Percentiles rank a stretch among this genome's conserved stretches.
Conservation (phyloP, 2,113 vertebrate species). For the Onychostruthus taczanowskii region DNA sequence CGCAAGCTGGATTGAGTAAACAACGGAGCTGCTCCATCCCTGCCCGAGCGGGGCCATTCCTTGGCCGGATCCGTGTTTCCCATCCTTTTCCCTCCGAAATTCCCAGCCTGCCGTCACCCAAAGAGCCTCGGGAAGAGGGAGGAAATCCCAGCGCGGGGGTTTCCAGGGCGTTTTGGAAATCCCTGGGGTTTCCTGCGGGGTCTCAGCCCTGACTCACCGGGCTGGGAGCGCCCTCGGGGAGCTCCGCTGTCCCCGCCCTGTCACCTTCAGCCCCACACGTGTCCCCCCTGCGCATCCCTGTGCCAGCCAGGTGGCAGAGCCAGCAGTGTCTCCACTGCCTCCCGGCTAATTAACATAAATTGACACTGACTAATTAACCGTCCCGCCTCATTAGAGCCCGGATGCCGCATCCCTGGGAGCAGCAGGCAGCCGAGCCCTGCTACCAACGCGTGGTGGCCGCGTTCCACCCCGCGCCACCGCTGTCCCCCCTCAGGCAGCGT, state of each 20-base stretch:
- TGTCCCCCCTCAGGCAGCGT: rapidly evolving
- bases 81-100: neutral
- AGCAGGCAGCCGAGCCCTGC: neutral
- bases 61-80: rapidly evolving
- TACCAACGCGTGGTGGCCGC: rapidly evolving
- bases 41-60: rapidly evolving
- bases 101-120: neutral
- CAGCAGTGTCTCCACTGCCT: neutral
- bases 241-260: neutral
- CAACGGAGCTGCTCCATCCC: neutral
- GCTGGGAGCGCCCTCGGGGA: rapidly evolving
- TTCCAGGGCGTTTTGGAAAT: neutral
- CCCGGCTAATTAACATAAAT: neutral
- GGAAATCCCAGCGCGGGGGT: rapidly evolving
- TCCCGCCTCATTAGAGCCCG: neutral
- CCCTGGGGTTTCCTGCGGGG: neutral
- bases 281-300: neutral
- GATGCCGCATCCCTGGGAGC: neutral
- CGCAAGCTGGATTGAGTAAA: rapidly evolving
- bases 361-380: slow-evolving; percentile 30
- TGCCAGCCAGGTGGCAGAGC: neutral
- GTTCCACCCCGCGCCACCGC: rapidly evolving
- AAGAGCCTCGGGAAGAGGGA: rapidly evolving
- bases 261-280: rapidly evolving
- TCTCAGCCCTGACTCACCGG: rapidly evolving